Conservation (phyloP, 2,888 invertebrate species). For the Tiliacea citrago region DNA sequence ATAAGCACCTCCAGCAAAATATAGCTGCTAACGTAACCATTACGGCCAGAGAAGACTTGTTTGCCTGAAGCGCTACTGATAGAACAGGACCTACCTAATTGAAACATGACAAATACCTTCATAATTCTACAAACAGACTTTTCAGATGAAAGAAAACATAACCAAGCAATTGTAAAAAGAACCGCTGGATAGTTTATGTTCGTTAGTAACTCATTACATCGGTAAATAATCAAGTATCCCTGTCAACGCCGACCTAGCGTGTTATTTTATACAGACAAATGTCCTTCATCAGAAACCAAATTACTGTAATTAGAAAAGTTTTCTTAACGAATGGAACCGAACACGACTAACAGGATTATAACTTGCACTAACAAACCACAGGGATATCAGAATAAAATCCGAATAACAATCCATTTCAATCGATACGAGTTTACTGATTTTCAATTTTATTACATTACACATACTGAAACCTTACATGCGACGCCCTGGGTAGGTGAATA, state of each 20-base stretch:
- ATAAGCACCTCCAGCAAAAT: constrained; percentile 24
- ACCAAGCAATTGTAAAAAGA: not conserved
- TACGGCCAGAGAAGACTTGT: constrained; percentile 23
- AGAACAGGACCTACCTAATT: constrained; percentile 16
- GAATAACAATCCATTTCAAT: constrained; percentile 24
- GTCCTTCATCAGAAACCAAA: constrained; percentile 47
- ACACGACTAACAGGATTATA: constrained; percentile 34
- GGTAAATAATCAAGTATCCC: constrained; percentile 32
- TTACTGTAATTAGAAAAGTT: constrained; percentile 59
- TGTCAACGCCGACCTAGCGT: constrained; percentile 12
- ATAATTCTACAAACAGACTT: constrained; percentile 3
- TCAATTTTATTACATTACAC: constrained; percentile 50
- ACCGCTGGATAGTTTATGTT: constrained; percentile 5
- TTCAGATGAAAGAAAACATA: not conserved
- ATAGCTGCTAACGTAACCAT: constrained; percentile 32
- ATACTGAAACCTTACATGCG: constrained; percentile 49
- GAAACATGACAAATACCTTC: not conserved
- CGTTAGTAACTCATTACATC: constrained; percentile 43
- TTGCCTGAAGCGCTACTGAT: constrained; percentile 41
- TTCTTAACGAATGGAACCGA: constrained; percentile 34
- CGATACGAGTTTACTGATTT: constrained; percentile 27
- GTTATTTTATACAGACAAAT: constrained; percentile 44
- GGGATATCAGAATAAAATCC: constrained; percentile 19
- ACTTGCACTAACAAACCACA: constrained; percentile 31
- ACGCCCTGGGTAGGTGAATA: constrained; percentile 46